Conservation (phyloP, 2,888 invertebrate genomes). For the Caenorhabditis sp. region DNA sequence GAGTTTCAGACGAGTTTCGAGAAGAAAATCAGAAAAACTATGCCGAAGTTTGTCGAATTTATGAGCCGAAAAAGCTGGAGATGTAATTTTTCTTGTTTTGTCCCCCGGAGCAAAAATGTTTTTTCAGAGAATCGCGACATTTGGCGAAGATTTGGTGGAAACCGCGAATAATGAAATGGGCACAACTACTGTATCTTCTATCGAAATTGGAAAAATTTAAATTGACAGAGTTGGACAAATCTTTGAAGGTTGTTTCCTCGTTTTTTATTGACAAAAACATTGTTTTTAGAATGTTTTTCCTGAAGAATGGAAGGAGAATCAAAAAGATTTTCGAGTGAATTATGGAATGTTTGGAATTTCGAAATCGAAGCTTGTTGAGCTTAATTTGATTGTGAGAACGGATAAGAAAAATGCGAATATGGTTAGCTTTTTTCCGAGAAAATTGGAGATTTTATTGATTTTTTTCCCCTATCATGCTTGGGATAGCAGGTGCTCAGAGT, state of each 20-base stretch:
- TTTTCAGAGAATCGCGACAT: constrained; percentile 9
- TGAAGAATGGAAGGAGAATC: background rate
- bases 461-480: background rate
- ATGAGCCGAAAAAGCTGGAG: background rate
- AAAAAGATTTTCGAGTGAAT: background rate
- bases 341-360: constrained; percentile 1
- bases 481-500: too few relatives aligned
- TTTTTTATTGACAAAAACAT: background rate
- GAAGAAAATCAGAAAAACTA: background rate
- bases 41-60: background rate
- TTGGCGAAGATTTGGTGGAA: constrained; percentile 7
- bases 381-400: constrained; percentile 5
- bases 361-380: background rate
- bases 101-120: too few relatives aligned
- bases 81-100: background rate
- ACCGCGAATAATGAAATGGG: background rate
- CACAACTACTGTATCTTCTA: constrained; percentile 5
- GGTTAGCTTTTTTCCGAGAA: background rate
- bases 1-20: background rate
- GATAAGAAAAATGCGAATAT: constrained; percentile 2
- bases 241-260: background rate
- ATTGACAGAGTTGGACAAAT: background rate
- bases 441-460: too few relatives aligned
- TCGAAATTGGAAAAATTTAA: background rate
- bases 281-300: constrained; percentile 3